These are phyloP conservation scores for Hirtodrosophila cameraria DNA, from an alignment of 2,888 invertebrate genomes.

Conservation along the genomic window DNA sequence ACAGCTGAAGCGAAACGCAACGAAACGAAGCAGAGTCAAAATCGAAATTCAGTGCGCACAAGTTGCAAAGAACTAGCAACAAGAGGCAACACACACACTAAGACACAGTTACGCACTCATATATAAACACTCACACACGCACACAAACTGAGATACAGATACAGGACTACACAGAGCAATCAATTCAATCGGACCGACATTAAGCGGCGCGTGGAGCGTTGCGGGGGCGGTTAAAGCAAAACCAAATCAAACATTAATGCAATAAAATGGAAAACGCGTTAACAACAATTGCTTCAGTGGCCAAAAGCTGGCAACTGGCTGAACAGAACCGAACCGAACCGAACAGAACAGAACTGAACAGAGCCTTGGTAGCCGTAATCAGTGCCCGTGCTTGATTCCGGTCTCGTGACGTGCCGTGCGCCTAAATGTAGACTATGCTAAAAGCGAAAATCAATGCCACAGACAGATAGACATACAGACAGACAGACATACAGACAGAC, in stretches of 20 bases:
- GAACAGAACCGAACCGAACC: too few relatives aligned
- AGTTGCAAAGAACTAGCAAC: conserved; percentile 39
- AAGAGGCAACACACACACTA: conserved; percentile 27
- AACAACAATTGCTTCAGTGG: conserved; percentile 77
- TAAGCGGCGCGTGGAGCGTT: conserved; percentile 18
- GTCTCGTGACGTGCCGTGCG: conserved; percentile 45
- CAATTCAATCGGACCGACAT: conserved; percentile 62
- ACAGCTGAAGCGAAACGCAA: conserved; percentile 65
- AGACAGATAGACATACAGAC: conserved; percentile 22
- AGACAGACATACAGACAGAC: conserved; percentile 1
- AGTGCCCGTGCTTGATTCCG: conserved; percentile 12
- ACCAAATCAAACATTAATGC: conserved; percentile 81
- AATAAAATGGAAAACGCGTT: conserved; percentile 82
- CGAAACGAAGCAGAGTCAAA: conserved; percentile 34
- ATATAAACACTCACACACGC: conserved; percentile 15
- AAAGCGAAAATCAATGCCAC: conserved; percentile 72
- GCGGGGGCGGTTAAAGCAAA: conserved; percentile 35
- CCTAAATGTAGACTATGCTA: conserved; percentile 64
- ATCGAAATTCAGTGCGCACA: conserved; percentile 47
- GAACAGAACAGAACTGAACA: too few relatives aligned
- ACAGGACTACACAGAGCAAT: conserved; percentile 50
- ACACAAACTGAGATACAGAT: conserved; percentile 29
- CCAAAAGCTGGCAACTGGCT: conserved; percentile 46
- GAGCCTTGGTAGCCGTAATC: conserved; percentile 12
- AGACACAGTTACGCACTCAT: conserved; percentile 17